Evolutionary conservation across 2,797 vertebrate species (phyloP).

Genomic region (Micrastur ruficollis): DNA sequence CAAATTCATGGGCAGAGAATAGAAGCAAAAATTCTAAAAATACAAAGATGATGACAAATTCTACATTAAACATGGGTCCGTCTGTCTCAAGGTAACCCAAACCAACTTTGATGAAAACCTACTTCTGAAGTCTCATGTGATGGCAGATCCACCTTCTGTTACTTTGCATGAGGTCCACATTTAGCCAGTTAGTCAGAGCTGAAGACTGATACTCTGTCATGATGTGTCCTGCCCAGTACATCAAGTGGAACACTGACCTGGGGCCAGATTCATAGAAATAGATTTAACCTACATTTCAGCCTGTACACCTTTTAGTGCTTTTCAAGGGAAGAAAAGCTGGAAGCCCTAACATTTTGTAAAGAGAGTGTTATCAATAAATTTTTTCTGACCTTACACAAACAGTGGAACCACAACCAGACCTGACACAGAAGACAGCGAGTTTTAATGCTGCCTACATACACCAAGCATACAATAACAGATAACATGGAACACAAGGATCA

Average conservation of each 20-base stretch:
- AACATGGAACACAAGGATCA: background rate
- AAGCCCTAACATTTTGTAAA: background rate
- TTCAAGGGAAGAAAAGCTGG: background rate
- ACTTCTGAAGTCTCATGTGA: background rate
- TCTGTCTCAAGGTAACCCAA: background rate
- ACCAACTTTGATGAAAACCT: background rate
- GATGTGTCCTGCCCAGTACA: background rate
- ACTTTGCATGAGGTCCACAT: background rate
- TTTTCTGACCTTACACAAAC: background rate
- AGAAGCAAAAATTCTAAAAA: background rate
- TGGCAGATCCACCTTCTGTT: background rate
- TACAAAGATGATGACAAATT: background rate
- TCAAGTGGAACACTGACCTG: background rate
- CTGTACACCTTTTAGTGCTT: background rate
- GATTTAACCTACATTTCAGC: background rate
- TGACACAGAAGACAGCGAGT: background rate
- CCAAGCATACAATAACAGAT: background rate
- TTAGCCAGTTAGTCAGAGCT: background rate
- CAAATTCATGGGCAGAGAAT: background rate
- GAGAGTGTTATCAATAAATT: accelerated
- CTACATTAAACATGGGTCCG: background rate
- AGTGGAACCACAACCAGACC: background rate
- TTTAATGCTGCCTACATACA: background rate
- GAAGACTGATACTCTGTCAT: background rate
- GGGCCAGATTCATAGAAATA: background rate